phyloP scores from a whole-genome alignment of 2,797 vertebrate genomes.

The Sebastes kiyomatsui region DNA sequence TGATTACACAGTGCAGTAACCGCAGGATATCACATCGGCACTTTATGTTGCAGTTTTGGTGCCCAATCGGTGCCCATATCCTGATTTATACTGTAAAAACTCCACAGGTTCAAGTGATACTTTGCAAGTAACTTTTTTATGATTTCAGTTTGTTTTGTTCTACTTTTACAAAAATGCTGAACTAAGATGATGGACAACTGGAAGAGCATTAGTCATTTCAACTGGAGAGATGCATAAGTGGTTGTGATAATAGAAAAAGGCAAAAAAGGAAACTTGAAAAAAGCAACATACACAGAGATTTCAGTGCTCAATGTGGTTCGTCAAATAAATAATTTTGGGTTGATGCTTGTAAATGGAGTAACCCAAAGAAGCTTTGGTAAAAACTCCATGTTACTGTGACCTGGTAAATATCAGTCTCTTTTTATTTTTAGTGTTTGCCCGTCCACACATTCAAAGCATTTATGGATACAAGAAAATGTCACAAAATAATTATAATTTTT shows the following conservation, averaged over 20 bases:
- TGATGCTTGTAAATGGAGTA: background rate
- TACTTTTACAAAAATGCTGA: background rate
- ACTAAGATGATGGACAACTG: background rate
- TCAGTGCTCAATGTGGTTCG: background rate
- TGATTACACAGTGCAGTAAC: constrained; percentile 52
- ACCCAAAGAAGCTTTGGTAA: background rate
- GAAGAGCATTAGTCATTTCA: background rate
- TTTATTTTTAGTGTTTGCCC: background rate
- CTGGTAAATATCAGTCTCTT: background rate
- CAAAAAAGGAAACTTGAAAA: background rate
- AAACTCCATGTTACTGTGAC: background rate
- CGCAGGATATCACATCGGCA: constrained; percentile 11
- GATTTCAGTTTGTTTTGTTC: background rate
- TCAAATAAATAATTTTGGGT: background rate
- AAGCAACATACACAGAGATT: background rate
- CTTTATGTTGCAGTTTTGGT: constrained; percentile 9
- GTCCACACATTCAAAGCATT: background rate
- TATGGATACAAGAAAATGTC: background rate
- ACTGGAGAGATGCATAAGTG: background rate
- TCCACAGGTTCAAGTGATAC: background rate
- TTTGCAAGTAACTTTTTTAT: background rate
- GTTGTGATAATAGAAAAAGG: background rate
- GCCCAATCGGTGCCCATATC: background rate
- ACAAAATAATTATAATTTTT: background rate
- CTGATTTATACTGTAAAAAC: background rate